Base-by-base conservation (phyloP, 35 echinoderm and acorn worm genomes). In the Chiridota heheva region DNA sequence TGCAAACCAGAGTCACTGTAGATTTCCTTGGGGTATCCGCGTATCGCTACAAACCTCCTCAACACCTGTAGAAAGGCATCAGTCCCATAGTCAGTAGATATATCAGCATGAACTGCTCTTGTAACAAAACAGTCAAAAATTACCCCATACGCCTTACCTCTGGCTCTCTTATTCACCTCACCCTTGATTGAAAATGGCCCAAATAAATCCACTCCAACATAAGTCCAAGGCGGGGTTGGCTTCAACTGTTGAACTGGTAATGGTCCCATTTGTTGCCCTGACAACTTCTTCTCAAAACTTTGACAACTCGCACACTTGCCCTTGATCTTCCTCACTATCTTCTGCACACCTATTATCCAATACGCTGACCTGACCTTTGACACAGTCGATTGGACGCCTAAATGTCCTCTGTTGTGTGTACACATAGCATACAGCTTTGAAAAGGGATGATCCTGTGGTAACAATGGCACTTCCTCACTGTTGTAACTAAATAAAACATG, bases 181-280 rank as follows among this genome's bases (percentile, higher is more conserved):
- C 84, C 73, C 27, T 58, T 40, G 35, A 66, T 32, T 4, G 55
- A 47, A 46, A 82, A 89, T 18, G 77, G 86, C 10, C 86, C 86
- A 82, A 88, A 88, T 1, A 72, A 43, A 40, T 88, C 86, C 20
- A 88, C 67, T 28, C 86, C 77, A 2, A 80, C 55, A n/a, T 70
- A 82, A 10, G 47, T 82, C 76, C 65, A 88, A 31, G 86, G 86
- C 17, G 86, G 86, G 2, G 67, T 81, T 39, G 86, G 86, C 67
- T 82, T 70, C 0, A 88, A 18, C 42, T 77, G 0, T 18, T 49
- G 18, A 0, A 40, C 36, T 26, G 86, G 86, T 26, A 88, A 56
- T 29, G 48, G 18, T 43, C 33, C 86, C 86, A 88, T 88, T 34
- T 88, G 20, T 37, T 88, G 86, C 32, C 49, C 86, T 0, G 46